Percentiles rank a stretch among this genome's conserved stretches.
These are phyloP conservation scores for Sebastes kiyomatsui DNA, from an alignment of 2,797 vertebrate genomes.

Conservation along the genomic window DNA sequence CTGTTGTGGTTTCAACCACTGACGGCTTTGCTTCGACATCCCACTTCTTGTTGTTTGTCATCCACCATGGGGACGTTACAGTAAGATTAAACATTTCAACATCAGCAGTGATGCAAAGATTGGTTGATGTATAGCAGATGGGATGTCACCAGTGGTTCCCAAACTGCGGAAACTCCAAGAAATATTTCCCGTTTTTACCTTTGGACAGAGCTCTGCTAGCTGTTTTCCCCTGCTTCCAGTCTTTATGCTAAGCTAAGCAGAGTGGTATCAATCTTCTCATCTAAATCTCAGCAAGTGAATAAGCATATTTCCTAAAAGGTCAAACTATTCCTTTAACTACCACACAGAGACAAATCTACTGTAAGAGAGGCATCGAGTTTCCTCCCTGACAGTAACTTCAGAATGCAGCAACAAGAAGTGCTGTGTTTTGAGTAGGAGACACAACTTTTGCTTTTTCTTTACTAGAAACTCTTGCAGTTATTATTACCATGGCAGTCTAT, in stretches of 20 bases:
- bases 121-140: background rate
- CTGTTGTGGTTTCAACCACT: constrained; percentile 1
- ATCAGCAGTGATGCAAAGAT: background rate
- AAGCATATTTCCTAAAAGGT: background rate
- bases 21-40: background rate
- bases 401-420: background rate
- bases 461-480: background rate
- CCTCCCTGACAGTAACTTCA: background rate
- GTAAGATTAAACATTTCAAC: background rate
- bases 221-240: background rate
- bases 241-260: background rate
- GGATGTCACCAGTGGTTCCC: background rate
- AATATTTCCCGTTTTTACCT: background rate
- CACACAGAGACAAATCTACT: background rate
- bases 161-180: background rate
- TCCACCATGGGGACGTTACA: too few species aligned
- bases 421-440: background rate
- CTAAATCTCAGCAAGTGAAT: background rate
- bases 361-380: background rate
- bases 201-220: background rate
- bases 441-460: background rate
- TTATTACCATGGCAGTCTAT: background rate
- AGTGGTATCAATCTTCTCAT: background rate
- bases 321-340: background rate
- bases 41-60: background rate